Base-by-base conservation (phyloP, 2,113 vertebrate species). In the Merops nubicus region DNA sequence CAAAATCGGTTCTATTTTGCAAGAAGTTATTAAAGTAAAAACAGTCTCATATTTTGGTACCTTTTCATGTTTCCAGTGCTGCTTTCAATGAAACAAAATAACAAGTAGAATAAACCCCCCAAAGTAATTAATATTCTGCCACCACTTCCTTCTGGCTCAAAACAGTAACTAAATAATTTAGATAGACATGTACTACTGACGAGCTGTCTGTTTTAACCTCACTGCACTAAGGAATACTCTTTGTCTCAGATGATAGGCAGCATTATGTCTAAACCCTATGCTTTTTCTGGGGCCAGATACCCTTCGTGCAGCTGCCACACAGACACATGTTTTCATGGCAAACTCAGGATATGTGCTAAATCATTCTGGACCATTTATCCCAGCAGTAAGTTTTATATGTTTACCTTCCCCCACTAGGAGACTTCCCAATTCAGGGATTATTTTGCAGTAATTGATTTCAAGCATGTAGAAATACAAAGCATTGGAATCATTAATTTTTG, bases 141-240 rank as follows among this genome's bases (percentile, higher is more conserved):
- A 88, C 70, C 36, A 84, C 31, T 57, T 95, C 87, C 84, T 91
- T 82, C 85, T 89, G 53, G 56, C 62, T 88, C 74, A 73, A 81
- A 96, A 92, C 25, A 36, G 76, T 87, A 93, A 47, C 64, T 93
- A 86, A 95, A 81, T 90, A 91, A 96, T 93, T 91, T 65, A 93
- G 36, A 88, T 33, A 62, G 70, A 73, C 67, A 88, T 78, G 69
- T 64, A 83, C 70, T 85, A 76, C 70, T 65, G 85, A 93, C 48
- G 50, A 89, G 42, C 74, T 73, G 48, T 57, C 77, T 78, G 69
- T 88, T 95, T 89, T 85, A 95, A 89, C 85, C 81, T 70, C 59
- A 8, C 7, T 83, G 75, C 45, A 70, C 74, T 69, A 43, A 85
- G 53, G 62, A 88, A 79, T 47, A 93, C n/a, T 57, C 81, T 92